Conservation (phyloP, 1,140 invertebrate species). For the Aphidius ervi region DNA sequence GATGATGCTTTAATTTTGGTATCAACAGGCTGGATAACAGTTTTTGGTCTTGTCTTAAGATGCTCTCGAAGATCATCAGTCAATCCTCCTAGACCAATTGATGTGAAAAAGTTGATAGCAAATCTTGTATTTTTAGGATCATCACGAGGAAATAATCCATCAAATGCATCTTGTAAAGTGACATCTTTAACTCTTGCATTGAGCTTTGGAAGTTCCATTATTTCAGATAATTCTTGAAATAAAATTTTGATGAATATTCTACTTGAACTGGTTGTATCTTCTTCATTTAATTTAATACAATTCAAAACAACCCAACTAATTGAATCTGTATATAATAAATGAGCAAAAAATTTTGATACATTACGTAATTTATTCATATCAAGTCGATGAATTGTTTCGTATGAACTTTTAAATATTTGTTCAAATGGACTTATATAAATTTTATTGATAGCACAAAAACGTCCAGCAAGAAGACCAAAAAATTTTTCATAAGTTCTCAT, state of each 20-base stretch:
- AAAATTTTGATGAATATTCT: constrained; percentile 97
- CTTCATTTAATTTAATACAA: constrained; percentile 89
- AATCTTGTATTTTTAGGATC: constrained; percentile 96
- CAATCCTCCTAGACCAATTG: constrained; percentile 93
- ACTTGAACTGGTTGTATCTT: constrained; percentile 95
- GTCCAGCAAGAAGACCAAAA: constrained; percentile 86
- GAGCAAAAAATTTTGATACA: constrained; percentile 96
- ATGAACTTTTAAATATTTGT: constrained; percentile 93
- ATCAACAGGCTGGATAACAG: constrained; percentile 21
- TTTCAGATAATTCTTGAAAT: constrained; percentile 94
- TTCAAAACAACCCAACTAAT: constrained; percentile 90
- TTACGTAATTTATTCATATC: constrained; percentile 97
- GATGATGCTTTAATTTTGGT: constrained; percentile 8
- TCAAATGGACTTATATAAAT: constrained; percentile 91
- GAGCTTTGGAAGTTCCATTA: constrained; percentile 89
- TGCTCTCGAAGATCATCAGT: constrained; percentile 92
- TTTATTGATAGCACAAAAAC: constrained; percentile 89
- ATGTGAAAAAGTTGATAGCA: constrained; percentile 99
- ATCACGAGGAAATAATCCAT: constrained; percentile 91
- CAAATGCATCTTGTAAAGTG: constrained; percentile 81
- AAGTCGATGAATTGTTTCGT: constrained; percentile 87
- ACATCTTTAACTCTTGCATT: constrained; percentile 86
- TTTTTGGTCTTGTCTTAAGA: constrained; percentile 63
- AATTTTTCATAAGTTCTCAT: constrained; percentile 99
- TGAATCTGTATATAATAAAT: constrained; percentile 93